Conservation (phyloP, 2,888 invertebrate genomes). For the Antitype chi region DNA sequence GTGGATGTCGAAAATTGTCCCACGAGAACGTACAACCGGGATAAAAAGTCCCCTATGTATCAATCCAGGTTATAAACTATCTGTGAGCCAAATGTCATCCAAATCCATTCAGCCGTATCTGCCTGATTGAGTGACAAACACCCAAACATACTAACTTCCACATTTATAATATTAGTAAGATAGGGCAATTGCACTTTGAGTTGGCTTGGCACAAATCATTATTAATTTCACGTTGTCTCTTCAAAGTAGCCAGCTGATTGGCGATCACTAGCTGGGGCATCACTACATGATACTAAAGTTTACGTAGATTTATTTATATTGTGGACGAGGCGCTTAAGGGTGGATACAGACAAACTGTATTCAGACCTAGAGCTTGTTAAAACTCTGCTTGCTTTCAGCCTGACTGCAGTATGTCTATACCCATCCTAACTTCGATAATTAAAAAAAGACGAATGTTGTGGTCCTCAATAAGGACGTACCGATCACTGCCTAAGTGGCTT, state of each 20-base stretch:
- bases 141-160: too few species aligned
- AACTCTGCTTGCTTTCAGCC: background rate
- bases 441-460: conserved; percentile 51
- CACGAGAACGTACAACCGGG: too few species aligned
- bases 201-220: background rate
- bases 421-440: conserved; percentile 38
- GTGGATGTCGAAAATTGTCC: too few species aligned
- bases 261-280: too few species aligned
- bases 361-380: background rate
- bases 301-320: background rate
- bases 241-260: background rate
- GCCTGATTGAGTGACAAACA: too few species aligned
- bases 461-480: conserved; percentile 52
- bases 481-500: conserved; percentile 66
- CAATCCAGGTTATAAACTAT: too few species aligned
- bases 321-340: conserved; percentile 29
- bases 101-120: too few species aligned
- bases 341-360: conserved; percentile 21
- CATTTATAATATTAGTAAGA: too few species aligned
- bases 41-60: too few species aligned
- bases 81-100: too few species aligned
- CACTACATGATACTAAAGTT: background rate
- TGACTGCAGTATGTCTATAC: conserved; percentile 16
- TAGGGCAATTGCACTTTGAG: background rate
- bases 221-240: background rate